A percentile compares a stretch with the other conserved stretches of the same genome.
Evolutionary conservation across 2,113 vertebrate species (phyloP).

Genomic region (Nibea albiflora): DNA sequence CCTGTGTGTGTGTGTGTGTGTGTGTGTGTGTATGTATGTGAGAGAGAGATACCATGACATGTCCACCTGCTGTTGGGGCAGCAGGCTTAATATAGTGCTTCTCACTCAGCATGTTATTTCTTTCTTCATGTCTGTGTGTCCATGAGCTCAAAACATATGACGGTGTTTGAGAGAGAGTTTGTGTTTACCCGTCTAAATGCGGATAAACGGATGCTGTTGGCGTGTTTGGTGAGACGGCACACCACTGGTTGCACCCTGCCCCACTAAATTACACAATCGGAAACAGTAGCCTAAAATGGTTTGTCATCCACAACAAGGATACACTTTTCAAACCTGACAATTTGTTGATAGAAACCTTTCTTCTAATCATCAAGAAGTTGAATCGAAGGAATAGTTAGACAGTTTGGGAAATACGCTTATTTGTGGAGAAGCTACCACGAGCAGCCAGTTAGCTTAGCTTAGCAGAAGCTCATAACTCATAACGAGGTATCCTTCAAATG

Average conservation of each 20-base stretch:
- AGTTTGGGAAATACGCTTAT: not conserved
- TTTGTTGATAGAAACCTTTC: not conserved
- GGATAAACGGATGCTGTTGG: not conserved
- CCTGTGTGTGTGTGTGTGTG: slow-evolving; percentile 62
- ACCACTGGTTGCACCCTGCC: not conserved
- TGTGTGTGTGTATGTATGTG: not conserved
- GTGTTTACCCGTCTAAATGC: slow-evolving; percentile 26
- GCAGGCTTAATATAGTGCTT: slow-evolving; percentile 80
- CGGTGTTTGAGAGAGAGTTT: not conserved
- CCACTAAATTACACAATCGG: not conserved
- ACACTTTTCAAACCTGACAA: not conserved
- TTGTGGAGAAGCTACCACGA: not conserved
- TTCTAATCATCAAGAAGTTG: not conserved
- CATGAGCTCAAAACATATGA: slow-evolving; percentile 48
- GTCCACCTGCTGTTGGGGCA: slow-evolving; percentile 78
- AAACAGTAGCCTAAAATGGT: not conserved
- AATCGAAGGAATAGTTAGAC: not conserved
- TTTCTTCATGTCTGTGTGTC: slow-evolving; percentile 30
- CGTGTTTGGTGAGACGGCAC: not conserved
- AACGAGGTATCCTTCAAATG: too few relatives aligned
- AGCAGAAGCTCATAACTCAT: not conserved
- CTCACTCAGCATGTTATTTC: slow-evolving; percentile 61
- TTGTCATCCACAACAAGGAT: not conserved
- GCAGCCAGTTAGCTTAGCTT: not conserved
- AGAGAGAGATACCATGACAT: slow-evolving; percentile 59